phyloP scores from a whole-genome alignment of 2,888 invertebrate genomes.

The Herminia tarsipennalis region DNA sequence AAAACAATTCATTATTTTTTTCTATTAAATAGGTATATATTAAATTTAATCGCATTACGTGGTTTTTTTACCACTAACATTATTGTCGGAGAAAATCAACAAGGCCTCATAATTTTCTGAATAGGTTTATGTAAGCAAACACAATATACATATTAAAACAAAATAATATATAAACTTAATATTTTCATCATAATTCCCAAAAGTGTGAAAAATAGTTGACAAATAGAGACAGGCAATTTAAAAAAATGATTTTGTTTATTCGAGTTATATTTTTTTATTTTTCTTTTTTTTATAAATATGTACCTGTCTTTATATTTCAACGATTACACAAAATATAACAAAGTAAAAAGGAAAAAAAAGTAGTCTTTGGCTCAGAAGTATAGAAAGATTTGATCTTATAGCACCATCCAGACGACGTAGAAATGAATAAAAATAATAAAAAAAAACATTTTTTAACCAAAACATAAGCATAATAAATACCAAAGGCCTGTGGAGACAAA shows the following conservation, averaged over 20 bases:
- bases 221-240: slow-evolving; percentile 1
- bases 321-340: slow-evolving; percentile 25
- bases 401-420: slow-evolving; percentile 76
- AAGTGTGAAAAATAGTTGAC: slow-evolving; percentile 8
- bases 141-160: slow-evolving; percentile 45
- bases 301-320: slow-evolving; percentile 12
- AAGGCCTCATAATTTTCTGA: slow-evolving; percentile 60
- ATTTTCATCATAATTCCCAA: slow-evolving; percentile 25
- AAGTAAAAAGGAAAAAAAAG: slow-evolving; percentile 46
- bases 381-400: slow-evolving; percentile 72
- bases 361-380: slow-evolving; percentile 80
- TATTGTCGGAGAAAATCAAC: slow-evolving; percentile 66
- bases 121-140: slow-evolving; percentile 52
- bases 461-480: slow-evolving; percentile 23
- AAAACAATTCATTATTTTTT: slow-evolving; percentile 45
- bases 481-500: slow-evolving; percentile 10
- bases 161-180: slow-evolving; percentile 28
- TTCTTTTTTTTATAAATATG: too few species aligned
- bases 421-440: slow-evolving; percentile 45
- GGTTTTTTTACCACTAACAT: slow-evolving; percentile 56
- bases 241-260: background rate
- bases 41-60: slow-evolving; percentile 77
- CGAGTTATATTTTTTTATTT: slow-evolving; percentile 3
- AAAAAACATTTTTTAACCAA: slow-evolving; percentile 37
- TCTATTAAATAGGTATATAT: slow-evolving; percentile 85